Conservation (phyloP, 2,888 invertebrate species). For the Platycnemis pennipes region DNA sequence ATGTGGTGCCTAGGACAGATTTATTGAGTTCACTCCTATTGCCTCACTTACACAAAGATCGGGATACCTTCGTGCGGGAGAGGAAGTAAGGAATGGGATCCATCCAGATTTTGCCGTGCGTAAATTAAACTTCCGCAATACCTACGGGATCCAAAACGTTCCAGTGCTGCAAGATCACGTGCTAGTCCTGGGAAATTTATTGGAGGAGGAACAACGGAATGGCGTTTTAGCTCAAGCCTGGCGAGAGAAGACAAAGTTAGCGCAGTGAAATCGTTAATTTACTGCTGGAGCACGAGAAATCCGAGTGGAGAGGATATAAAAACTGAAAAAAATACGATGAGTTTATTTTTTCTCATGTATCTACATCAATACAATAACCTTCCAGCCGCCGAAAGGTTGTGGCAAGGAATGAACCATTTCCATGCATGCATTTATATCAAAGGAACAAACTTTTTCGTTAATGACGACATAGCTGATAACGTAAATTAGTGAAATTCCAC, state of each 20-base stretch:
- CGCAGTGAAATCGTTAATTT: background rate
- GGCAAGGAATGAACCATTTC: no score
- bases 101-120: background rate
- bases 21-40: background rate
- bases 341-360: background rate
- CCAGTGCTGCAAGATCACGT: background rate
- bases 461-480: no score
- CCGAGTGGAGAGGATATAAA: background rate
- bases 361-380: no score
- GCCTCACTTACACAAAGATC: background rate
- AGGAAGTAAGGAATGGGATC: background rate
- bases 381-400: no score
- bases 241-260: background rate
- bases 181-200: background rate
- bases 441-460: no score
- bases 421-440: no score
- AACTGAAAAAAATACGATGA: background rate
- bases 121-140: background rate
- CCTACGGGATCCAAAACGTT: background rate
- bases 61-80: background rate
- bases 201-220: background rate
- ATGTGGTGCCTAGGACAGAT: no score
- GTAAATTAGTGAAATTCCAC: no score
- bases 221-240: background rate
- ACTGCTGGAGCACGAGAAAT: background rate